Percentiles rank a stretch among this genome's conserved stretches.
phyloP scores from a whole-genome alignment of 2,797 vertebrate genomes.

The Clarias laeviceps region DNA sequence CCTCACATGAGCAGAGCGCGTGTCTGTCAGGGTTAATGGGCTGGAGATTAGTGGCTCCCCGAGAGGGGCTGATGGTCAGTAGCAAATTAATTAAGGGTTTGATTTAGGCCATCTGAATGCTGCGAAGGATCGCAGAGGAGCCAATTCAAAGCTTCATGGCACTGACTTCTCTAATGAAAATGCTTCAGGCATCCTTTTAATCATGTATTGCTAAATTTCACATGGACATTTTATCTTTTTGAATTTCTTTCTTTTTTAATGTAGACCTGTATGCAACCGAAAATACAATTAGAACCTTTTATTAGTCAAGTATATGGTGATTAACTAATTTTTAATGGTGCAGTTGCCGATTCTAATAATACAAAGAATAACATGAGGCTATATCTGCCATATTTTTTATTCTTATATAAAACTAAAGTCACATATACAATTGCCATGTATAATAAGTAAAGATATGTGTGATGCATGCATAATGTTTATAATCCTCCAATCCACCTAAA shows the following conservation, averaged over 20 bases:
- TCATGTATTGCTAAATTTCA: slow-evolving; percentile 11
- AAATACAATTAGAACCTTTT: not conserved
- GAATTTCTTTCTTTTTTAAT: not conserved
- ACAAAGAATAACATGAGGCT: not conserved
- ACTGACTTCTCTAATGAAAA: slow-evolving; percentile 22
- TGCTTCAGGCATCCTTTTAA: slow-evolving; percentile 6
- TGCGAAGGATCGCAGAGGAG: slow-evolving; percentile 31
- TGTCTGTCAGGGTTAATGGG: slow-evolving; percentile 56
- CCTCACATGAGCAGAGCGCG: slow-evolving; percentile 48
- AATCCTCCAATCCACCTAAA: slow-evolving; percentile 44
- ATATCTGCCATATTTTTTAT: not conserved
- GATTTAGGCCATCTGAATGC: slow-evolving; percentile 35
- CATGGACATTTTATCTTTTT: not conserved
- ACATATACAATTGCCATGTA: not conserved
- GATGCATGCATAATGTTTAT: not conserved
- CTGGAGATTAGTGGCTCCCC: slow-evolving; percentile 47
- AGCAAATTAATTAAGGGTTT: slow-evolving; percentile 53
- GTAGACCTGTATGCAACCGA: not conserved
- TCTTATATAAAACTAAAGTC: not conserved
- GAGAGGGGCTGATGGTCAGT: slow-evolving; percentile 53
- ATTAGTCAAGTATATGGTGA: not conserved
- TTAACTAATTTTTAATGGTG: not conserved
- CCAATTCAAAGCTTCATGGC: slow-evolving; percentile 29
- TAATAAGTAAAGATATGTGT: not conserved
- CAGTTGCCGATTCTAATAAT: not conserved